Base-by-base conservation (phyloP, 2,888 invertebrate genomes). In the Pyrocoelia pectoralis region DNA sequence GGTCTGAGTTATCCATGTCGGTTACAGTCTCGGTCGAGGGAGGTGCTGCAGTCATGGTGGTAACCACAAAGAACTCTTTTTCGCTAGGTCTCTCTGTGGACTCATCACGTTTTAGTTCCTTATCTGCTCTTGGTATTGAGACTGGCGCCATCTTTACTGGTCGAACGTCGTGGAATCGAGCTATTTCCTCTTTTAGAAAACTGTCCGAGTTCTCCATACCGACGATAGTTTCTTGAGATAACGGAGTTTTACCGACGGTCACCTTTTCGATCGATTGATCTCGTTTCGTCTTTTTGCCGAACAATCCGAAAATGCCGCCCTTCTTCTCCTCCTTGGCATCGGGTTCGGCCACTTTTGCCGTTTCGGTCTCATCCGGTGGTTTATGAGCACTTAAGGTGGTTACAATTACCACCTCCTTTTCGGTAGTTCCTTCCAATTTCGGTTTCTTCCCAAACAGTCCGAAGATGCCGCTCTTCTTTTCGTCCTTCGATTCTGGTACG, bases 281-380 rank as follows among this genome's bases (percentile, higher is more conserved):
- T 56, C 61, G 68, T 68, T 72, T 72, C 59, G 62, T 62, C 61
- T 70, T 68, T 43, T 71, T 73, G 1, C 66, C 66, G 66, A 73
- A 71, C 50, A 71, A 41, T 41, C 50, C 61, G 46, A 46, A 56
- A 28, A 48, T 64, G 5, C 61, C 67, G 6, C 46, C 24, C 40
- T 54, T 66, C 17, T 49, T 60, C 18, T 46, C 18, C 12, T 62
- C 41, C 15, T 56, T 33, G 28, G 55, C 40, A 9, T 61, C 43
- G 9, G 69, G 62, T 56, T 69, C 66, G 12, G 54, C 55, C 58
- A 71, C 70, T 38, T 69, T 55, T 59, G n/a, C n/a, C n/a, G 66
- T 54, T 3, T 68, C 46, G 9, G 68, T 66, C 53, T 66, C 64
- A 29, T 38, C 43, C 6, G 46, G 28, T 14, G 14, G 24, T 24